These are phyloP conservation scores for Anser brachyrhynchus DNA, from an alignment of 2,113 vertebrate species.

Conservation along the genomic window DNA sequence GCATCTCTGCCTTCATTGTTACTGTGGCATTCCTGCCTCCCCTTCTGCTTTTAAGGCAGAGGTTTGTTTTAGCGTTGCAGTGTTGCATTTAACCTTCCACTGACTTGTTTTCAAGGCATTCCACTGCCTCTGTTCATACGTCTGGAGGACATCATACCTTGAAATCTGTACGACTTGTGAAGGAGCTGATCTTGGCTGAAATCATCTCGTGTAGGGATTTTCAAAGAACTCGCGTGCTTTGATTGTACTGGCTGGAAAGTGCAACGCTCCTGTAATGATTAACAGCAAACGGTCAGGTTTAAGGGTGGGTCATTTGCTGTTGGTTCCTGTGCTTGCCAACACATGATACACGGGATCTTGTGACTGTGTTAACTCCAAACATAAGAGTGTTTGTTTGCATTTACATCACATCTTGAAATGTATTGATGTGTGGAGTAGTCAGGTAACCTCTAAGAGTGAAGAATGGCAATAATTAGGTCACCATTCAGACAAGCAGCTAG, in stretches of 20 bases:
- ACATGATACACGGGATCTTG: constrained; percentile 40
- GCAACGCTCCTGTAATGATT: constrained; percentile 50
- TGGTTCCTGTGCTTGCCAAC: constrained; percentile 40
- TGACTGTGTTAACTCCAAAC: constrained; percentile 61
- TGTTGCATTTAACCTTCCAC: constrained; percentile 19
- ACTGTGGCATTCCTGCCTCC: background rate
- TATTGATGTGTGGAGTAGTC: constrained; percentile 28
- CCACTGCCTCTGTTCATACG: background rate
- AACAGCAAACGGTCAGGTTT: constrained; percentile 54
- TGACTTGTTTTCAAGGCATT: constrained; percentile 23
- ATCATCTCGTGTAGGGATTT: background rate
- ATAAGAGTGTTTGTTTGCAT: constrained; percentile 52
- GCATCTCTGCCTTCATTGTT: background rate
- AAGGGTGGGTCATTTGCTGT: constrained; percentile 63
- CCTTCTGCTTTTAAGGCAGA: background rate
- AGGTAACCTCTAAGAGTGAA: constrained; percentile 36
- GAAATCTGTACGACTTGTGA: constrained; percentile 22
- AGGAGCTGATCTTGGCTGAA: constrained; percentile 31
- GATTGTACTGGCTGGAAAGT: constrained; percentile 48
- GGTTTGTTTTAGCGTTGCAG: background rate
- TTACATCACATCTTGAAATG: constrained; percentile 1
- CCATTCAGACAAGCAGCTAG: background rate
- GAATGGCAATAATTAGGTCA: constrained; percentile 24
- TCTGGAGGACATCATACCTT: constrained; percentile 49
- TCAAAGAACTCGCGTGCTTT: constrained; percentile 34